Evolutionary conservation across 2,113 vertebrate genomes (phyloP).

Genomic region (Mesocricetus auratus): DNA sequence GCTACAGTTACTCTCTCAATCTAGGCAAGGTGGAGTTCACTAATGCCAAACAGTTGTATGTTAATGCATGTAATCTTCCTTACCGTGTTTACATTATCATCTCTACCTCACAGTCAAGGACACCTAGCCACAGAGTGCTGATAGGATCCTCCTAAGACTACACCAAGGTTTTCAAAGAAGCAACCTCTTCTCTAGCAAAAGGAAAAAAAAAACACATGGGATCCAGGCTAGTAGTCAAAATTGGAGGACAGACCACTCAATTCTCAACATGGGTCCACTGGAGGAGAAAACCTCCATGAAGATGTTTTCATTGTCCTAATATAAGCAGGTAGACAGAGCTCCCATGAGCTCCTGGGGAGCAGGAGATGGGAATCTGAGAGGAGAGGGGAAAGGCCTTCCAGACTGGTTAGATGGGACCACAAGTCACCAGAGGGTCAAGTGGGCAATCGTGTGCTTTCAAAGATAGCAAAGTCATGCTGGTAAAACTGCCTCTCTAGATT

Average conservation of each 20-base stretch:
- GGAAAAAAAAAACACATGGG: neutral
- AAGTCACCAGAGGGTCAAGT: neutral
- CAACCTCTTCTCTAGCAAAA: neutral
- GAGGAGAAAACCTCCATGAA: neutral
- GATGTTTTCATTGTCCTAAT: neutral
- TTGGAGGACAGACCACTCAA: neutral
- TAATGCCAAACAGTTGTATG: neutral
- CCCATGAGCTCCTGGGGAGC: neutral
- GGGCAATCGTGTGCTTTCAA: neutral
- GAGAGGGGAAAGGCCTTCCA: neutral
- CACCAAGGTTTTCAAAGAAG: neutral
- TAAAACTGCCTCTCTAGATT: neutral
- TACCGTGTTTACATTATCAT: neutral
- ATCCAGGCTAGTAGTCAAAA: neutral
- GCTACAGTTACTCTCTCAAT: rapidly evolving
- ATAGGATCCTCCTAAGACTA: neutral
- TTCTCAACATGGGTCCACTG: neutral
- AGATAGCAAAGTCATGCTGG: neutral
- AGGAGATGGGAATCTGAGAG: neutral
- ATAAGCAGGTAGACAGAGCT: neutral
- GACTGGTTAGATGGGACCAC: neutral
- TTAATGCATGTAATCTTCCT: neutral
- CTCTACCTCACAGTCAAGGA: neutral
- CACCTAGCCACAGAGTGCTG: neutral
- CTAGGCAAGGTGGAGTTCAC: neutral